Conservation (phyloP, 2,888 invertebrate genomes). For the Ethmia dodecea region DNA sequence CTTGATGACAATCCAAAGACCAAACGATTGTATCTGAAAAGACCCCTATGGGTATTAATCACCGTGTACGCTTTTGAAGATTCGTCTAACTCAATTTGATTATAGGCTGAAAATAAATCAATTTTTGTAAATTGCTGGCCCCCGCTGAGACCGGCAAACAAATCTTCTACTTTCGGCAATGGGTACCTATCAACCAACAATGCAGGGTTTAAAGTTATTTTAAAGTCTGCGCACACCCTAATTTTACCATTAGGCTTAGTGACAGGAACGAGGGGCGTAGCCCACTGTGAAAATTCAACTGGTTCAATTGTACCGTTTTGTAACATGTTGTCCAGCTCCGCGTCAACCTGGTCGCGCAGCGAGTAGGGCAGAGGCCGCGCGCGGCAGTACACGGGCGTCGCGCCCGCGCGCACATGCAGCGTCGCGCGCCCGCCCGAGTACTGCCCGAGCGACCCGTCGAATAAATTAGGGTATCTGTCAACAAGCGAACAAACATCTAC, state of each 20-base stretch:
- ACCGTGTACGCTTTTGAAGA: background rate
- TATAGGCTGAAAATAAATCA: constrained; percentile 7
- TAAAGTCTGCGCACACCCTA: constrained; percentile 8
- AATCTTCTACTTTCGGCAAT: constrained; percentile 5
- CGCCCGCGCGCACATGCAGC: constrained; percentile 12
- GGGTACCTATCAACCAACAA: background rate
- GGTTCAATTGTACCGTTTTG: constrained; percentile 6
- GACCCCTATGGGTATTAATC: background rate
- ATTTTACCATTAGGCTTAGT: constrained; percentile 5
- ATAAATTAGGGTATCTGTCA: background rate
- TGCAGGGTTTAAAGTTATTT: constrained; percentile 3
- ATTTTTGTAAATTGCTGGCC: constrained; percentile 5
- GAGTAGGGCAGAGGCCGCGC: constrained; percentile 6
- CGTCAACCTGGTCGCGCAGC: constrained; percentile 5
- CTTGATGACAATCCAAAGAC: background rate
- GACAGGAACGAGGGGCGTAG: constrained; percentile 2
- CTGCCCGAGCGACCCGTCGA: constrained; percentile 2
- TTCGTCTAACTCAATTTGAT: constrained; percentile 2
- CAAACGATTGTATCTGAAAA: background rate
- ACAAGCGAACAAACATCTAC: background rate
- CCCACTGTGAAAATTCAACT: constrained; percentile 4
- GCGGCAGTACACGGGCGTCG: constrained; percentile 8
- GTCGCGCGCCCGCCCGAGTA: constrained; percentile 9
- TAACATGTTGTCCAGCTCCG: constrained; percentile 8
- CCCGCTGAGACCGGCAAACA: background rate